These are phyloP conservation scores for Drosophila tripunctata DNA, from an alignment of 2,888 invertebrate genomes.

Conservation along the genomic window DNA sequence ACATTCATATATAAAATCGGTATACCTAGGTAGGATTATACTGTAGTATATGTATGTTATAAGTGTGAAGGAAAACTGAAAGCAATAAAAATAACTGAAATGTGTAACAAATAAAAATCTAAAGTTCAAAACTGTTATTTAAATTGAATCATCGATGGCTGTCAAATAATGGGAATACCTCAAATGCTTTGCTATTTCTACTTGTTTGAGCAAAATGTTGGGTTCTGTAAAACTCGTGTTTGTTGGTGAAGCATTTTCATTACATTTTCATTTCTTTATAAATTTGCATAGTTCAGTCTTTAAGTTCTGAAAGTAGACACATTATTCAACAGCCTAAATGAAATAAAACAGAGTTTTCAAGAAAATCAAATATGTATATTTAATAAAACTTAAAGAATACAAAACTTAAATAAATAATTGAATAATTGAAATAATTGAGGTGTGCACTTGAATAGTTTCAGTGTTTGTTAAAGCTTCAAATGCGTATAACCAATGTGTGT, in stretches of 20 bases:
- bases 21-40: slow-evolving; percentile 54
- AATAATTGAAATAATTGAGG: slow-evolving; percentile 26
- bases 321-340: slow-evolving; percentile 6
- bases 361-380: slow-evolving; percentile 52
- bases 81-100: not conserved
- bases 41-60: slow-evolving; percentile 29
- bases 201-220: slow-evolving; percentile 59
- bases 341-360: slow-evolving; percentile 25
- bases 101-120: not conserved
- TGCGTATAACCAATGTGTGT: slow-evolving; percentile 46
- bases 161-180: slow-evolving; percentile 14
- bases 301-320: slow-evolving; percentile 42
- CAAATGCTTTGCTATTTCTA: slow-evolving; percentile 55
- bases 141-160: too few species aligned
- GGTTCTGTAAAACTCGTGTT: slow-evolving; percentile 36
- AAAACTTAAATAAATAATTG: slow-evolving; percentile 49
- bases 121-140: not conserved
- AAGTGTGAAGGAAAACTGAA: slow-evolving; percentile 12
- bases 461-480: slow-evolving; percentile 63
- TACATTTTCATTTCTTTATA: slow-evolving; percentile 15
- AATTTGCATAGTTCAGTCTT: slow-evolving; percentile 61
- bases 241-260: slow-evolving; percentile 28
- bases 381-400: slow-evolving; percentile 44
- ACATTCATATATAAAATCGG: slow-evolving; percentile 81
- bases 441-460: slow-evolving; percentile 34